These are phyloP conservation scores for Phoebastria nigripes DNA, from an alignment of 2,797 vertebrate genomes.

Conservation along the genomic window DNA sequence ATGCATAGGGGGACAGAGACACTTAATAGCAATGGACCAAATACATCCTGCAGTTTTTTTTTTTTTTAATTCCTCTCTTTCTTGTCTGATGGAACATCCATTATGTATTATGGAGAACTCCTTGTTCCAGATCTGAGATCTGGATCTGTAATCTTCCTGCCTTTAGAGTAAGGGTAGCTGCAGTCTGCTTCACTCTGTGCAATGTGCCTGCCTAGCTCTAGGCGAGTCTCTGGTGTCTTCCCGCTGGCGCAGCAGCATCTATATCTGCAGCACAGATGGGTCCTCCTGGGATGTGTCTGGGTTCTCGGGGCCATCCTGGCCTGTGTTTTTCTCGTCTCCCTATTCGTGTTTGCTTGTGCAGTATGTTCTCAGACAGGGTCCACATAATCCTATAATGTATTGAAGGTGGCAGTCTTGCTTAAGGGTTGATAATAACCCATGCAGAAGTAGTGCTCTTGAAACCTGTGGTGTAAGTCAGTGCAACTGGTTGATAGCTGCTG, in stretches of 20 bases:
- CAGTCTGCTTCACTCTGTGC: not conserved
- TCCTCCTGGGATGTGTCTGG: not conserved
- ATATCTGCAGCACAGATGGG: not conserved
- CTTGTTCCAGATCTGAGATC: not conserved
- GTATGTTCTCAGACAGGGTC: not conserved
- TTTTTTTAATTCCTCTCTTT: not conserved
- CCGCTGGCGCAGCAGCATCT: not conserved
- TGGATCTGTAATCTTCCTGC: not conserved
- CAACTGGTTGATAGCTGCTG: not conserved
- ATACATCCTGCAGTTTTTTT: not conserved
- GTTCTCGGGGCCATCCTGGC: not conserved
- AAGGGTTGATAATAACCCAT: not conserved
- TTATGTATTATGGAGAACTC: not conserved
- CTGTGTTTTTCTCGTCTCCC: not conserved
- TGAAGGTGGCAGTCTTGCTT: not conserved
- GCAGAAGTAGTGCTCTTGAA: not conserved
- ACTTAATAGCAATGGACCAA: not conserved
- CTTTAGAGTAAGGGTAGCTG: not conserved
- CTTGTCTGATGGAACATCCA: not conserved
- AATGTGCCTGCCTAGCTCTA: not conserved
- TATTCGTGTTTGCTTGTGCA: not conserved
- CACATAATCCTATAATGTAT: fast-evolving
- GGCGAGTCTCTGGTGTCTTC: not conserved
- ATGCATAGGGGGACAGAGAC: not conserved
- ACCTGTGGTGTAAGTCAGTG: not conserved